Percentiles rank a stretch among this genome's conserved stretches.
Conservation (phyloP, 2,797 vertebrate genomes). For the Helarctos malayanus region DNA sequence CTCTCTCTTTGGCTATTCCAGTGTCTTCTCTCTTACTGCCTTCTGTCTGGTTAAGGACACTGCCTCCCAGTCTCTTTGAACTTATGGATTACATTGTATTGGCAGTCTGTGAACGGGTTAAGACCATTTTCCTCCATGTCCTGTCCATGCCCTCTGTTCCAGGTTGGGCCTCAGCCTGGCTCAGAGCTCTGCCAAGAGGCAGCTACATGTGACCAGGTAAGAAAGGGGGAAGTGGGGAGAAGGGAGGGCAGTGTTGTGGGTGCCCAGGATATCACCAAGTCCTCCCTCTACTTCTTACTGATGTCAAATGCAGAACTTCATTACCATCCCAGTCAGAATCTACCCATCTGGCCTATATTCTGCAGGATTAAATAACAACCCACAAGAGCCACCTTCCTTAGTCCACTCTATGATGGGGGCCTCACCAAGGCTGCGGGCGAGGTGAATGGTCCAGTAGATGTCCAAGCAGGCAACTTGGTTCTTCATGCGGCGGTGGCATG, state of each 20-base stretch:
- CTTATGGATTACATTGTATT: background rate
- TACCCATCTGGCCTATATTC: background rate
- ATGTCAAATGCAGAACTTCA: constrained; percentile 16
- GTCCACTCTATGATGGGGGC: background rate
- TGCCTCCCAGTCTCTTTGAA: background rate
- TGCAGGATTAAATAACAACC: constrained; percentile 32
- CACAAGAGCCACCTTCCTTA: background rate
- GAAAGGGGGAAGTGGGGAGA: background rate
- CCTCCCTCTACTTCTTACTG: background rate
- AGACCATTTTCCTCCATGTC: background rate
- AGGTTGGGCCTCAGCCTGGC: background rate
- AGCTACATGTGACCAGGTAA: background rate
- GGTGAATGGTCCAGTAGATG: constrained; percentile 95
- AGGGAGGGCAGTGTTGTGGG: background rate
- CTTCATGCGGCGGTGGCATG: constrained; percentile 93
- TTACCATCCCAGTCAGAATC: background rate
- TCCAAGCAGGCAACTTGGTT: constrained; percentile 94
- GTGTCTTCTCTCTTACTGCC: background rate
- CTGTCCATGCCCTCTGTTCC: background rate
- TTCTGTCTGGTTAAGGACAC: constrained; percentile 6
- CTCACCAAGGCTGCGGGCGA: constrained; percentile 92
- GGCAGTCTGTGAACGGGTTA: background rate
- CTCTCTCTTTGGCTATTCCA: background rate
- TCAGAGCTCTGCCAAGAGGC: background rate
- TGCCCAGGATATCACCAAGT: background rate